Evolutionary conservation across 2,888 invertebrate species (phyloP), one percentile per base, ranked within the genome.

Genomic region (Dicyrtoma fusca): DNA sequence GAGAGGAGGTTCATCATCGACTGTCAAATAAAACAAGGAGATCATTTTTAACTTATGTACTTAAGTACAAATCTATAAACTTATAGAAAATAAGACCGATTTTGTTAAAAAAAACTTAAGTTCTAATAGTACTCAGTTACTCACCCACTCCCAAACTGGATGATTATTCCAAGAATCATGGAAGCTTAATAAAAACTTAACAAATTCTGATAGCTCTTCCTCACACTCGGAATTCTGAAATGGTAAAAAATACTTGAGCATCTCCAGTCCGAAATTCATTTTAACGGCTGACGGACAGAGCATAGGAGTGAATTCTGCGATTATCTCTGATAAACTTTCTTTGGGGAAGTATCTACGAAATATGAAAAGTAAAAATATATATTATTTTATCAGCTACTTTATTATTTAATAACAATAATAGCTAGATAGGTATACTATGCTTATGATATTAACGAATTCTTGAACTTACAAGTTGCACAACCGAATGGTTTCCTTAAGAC

Each of bases 141-240:
- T n/a, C 84, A 88, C 88, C 80, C 85, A 84, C 84, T 90, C 90
- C 86, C 91, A 92, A 42, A 85, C 84, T 1, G 88, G 88, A 1
- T 88, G 87, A 82, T 91, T 92, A 81, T 90, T 89, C 83, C 91
- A 92, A 1, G 88, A 87, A 78, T 90, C 88, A 92, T 92, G 94
- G 26, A 94, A 83, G 11, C 85, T 86, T 87, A 94, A 88, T 5
- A 94, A 85, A 82, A 93, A 90, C 68, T 90, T 86, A 77, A 94
- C 88, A 92, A 94, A 94, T 57, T 94, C 84, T 79, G 90, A 86
- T 82, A 76, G 81, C 70, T 74, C 73, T 61, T 69, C 64, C 74
- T 81, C 81, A 25, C 78, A 72, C 82, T 83, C 84, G 79, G 86
- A 86, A 71, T 91, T 84, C n/a, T 86, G 84, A 17, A 91, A 88